Base-by-base conservation (phyloP, 2,113 vertebrate genomes). In the Gobius niger region DNA sequence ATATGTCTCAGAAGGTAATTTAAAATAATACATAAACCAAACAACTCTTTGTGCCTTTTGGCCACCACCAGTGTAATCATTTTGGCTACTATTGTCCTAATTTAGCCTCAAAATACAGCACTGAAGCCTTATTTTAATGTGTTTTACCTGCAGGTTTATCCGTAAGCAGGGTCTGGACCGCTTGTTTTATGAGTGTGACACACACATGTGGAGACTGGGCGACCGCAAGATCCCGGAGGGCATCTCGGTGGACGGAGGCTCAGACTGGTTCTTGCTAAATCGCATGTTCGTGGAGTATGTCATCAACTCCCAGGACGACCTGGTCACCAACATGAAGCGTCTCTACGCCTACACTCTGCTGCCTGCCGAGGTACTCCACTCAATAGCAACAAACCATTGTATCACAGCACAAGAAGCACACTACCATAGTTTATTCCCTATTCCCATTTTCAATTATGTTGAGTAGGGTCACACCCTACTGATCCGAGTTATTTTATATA, bases 141-240 rank as follows among this genome's bases (percentile, higher is more conserved):
- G 44, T 77, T 60, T 67, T 12, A 44, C 68, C 10, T 4, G 6
- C 51, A 99, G 98, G 67, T 99, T 99, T 73, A 99, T 99, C 84
- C 93, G 97, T 19, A 99, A 99, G 16, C 98, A 99, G 64, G 98
- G 98, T 3, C 90, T 99, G 78, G 98, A 99, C 56, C 91, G 98
- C 44, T 95, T 99, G 2, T 99, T 99, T 90, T 94, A 93, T 47
- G 98, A 99, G 86, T 99, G 98, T 0, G 98, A 99, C 7, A 96
- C 96, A 0, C 98, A 99, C 91, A 99, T 99, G 98, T 99, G 98
- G 98, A 94, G 98, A 62, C 93, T 99, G 34, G 98, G 98, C 0
- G 97, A 99, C 85, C 91, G 98, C 51, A 94, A 93, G 80, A 99
- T 99, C 87, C 97, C 98, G 0, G 96, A 99, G 50, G 96, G 96